Percentiles rank a stretch among this genome's conserved stretches.
phyloP scores from a whole-genome alignment of 2,888 invertebrate species.

The Odontothrips loti region DNA sequence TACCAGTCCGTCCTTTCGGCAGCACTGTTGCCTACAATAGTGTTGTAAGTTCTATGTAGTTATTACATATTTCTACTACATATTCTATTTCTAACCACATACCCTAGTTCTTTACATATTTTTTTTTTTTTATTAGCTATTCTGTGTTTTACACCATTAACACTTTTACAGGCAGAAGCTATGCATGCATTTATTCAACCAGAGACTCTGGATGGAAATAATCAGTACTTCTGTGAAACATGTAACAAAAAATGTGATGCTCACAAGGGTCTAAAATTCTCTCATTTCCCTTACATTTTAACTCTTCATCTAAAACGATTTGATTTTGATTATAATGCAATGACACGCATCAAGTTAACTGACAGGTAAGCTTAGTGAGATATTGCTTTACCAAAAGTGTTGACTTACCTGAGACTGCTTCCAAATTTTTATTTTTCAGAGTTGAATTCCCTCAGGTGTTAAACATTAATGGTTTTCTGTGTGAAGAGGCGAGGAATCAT shows the following conservation, averaged over 20 bases:
- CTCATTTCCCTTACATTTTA: slow-evolving; percentile 78
- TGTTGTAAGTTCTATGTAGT: slow-evolving; percentile 53
- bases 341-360: slow-evolving; percentile 81
- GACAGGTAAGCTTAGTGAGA: slow-evolving; percentile 61
- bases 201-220: slow-evolving; percentile 75
- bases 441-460: slow-evolving; percentile 76
- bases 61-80: slow-evolving; percentile 12
- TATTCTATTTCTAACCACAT: too few relatives aligned
- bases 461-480: slow-evolving; percentile 71
- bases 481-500: slow-evolving; percentile 42
- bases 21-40: slow-evolving; percentile 70
- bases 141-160: slow-evolving; percentile 26
- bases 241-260: slow-evolving; percentile 84
- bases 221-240: slow-evolving; percentile 82
- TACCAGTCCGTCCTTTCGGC: slow-evolving; percentile 80
- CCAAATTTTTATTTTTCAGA: slow-evolving; percentile 50
- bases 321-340: slow-evolving; percentile 80
- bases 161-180: slow-evolving; percentile 64
- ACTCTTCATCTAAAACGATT: slow-evolving; percentile 84
- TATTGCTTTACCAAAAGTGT: not conserved
- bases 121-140: too few relatives aligned
- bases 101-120: too few relatives aligned
- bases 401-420: not conserved
- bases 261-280: slow-evolving; percentile 83
- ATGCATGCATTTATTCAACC: slow-evolving; percentile 77